Conservation (phyloP, 1,140 invertebrate genomes). For the Drosophila arizonae region DNA sequence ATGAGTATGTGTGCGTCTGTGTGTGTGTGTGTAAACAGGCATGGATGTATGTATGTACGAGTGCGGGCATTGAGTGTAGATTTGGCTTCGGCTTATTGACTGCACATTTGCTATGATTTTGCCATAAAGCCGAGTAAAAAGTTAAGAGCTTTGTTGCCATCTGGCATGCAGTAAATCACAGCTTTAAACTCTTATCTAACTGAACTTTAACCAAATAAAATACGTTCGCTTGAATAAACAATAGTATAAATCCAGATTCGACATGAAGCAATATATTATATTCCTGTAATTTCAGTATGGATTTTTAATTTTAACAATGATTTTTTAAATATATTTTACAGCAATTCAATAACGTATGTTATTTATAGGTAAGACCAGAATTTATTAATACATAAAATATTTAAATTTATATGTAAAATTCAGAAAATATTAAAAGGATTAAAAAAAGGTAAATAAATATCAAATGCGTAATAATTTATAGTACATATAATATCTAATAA, state of each 20-base stretch:
- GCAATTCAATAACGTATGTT: no score
- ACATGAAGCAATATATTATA: no score
- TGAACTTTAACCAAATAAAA: conserved; percentile 6
- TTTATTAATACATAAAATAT: no score
- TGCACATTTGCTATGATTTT: conserved; percentile 16
- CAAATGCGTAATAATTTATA: no score
- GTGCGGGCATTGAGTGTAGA: conserved; percentile 15
- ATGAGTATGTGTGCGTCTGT: conserved; percentile 1
- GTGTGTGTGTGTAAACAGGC: conserved; percentile 17
- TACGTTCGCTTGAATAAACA: not conserved
- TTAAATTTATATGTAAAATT: no score
- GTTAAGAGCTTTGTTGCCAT: conserved; percentile 17
- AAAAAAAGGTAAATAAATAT: no score
- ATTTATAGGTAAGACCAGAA: no score
- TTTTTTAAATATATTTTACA: no score
- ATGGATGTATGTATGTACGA: conserved; percentile 16
- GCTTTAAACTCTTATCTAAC: conserved; percentile 19
- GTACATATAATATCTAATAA: no score
- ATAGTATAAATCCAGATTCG: not conserved
- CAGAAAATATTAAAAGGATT: no score
- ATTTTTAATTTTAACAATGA: no score
- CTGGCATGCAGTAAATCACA: conserved; percentile 17
- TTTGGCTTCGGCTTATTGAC: conserved; percentile 34
- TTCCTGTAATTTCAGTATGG: no score
- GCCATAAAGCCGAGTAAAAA: conserved; percentile 27